Evolutionary conservation across 2,113 vertebrate genomes (phyloP), one percentile per base, ranked within the genome.

Genomic region (Daubentonia madagascariensis): DNA sequence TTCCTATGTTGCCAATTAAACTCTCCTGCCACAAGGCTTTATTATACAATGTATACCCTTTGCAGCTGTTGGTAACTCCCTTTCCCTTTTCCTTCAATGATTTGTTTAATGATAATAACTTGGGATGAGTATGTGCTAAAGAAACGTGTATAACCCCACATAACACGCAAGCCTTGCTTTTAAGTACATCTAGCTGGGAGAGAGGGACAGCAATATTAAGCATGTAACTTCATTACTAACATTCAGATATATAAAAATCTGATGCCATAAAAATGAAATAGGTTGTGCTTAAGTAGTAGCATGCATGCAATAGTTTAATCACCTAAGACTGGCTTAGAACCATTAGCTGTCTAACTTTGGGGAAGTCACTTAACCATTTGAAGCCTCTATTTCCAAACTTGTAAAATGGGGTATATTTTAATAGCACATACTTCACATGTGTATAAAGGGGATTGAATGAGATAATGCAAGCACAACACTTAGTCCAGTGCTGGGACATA

Each of bases 261-360:
- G 32, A 89, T 83, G 73, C 52, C 85, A 92, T 78, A 81, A 86
- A 52, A 96, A 94, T 32, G 2, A 91, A 91, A 78, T 52, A 61
- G 35, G n/a, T 59, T 95, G 59, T 43, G 23, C 48, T 84, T 87
- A 70, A 70, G 57, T 11, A 86, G 67, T 52, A 83, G 22, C 9
- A 86, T 18, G 11, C 5, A 86, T 23, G 20, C 7, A 43, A 12
- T 43, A 72, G 10, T 65, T 57, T 57, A 93, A 79, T 37, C 25
- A 65, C 32, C 28, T 50, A 67, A 70, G 23, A 50, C 18, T 59
- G 25, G n/a, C 8, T 92, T 89, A 40, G 20, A 70, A 87, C 50
- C 59, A 76, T 80, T 70, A 85, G 22, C 32, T 85, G 50, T 85
- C 81, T 65, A 70, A 78, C 3, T 45, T 50, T 92, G 80, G 25